These are phyloP conservation scores for Typhlomys cinereus DNA, from an alignment of 2,113 vertebrate genomes.

Conservation along the genomic window DNA sequence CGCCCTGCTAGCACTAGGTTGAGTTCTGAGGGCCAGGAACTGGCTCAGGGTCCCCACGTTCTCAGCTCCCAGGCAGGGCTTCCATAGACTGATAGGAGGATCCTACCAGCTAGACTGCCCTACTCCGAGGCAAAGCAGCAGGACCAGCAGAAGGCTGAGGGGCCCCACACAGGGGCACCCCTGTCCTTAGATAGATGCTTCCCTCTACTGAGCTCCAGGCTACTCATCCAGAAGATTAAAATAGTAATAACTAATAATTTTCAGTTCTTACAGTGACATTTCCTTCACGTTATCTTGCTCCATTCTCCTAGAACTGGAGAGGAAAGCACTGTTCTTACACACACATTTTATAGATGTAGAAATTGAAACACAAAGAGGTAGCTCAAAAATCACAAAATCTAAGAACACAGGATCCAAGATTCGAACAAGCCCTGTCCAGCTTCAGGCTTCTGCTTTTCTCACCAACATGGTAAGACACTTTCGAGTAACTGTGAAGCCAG, in stretches of 20 bases:
- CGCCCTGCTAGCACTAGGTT: not conserved
- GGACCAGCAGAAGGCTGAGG: not conserved
- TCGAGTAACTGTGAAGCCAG: fast-evolving
- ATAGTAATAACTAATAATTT: not conserved
- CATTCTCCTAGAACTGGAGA: not conserved
- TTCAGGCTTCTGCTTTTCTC: not conserved
- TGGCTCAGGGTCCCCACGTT: not conserved
- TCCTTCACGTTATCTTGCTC: not conserved
- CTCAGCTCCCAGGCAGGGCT: not conserved
- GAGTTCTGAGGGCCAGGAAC: not conserved
- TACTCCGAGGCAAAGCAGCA: not conserved
- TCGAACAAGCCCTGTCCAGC: not conserved
- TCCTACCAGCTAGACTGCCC: not conserved
- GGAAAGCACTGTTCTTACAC: not conserved
- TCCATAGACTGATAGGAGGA: not conserved
- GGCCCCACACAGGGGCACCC: not conserved
- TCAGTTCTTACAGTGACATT: not conserved
- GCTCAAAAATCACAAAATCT: not conserved
- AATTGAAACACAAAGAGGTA: not conserved
- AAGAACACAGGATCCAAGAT: not conserved
- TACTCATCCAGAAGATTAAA: not conserved
- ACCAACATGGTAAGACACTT: not conserved
- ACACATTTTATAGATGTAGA: not conserved
- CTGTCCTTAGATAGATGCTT: not conserved
- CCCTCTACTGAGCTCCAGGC: not conserved